Base-by-base conservation (phyloP, 2,888 invertebrate species). In the Elmis aenea region DNA sequence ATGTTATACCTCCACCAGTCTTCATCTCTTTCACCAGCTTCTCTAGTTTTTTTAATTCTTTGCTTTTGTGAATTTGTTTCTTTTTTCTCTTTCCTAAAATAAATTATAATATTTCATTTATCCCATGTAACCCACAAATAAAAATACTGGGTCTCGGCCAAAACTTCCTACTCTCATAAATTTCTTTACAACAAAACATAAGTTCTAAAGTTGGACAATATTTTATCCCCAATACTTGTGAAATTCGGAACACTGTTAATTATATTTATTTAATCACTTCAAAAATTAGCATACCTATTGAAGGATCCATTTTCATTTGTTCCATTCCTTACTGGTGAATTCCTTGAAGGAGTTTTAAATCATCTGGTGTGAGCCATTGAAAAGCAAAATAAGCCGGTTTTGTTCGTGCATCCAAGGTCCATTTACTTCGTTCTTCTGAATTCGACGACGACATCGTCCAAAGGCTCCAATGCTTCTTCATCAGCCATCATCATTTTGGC, bases 291-390 rank as follows among this genome's bases (percentile, higher is more conserved):
- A n/a, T n/a, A 25, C 48, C 54, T 5, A 95, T 76, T 4, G 81
- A 83, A 1, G 89, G 85, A 68, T 99, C 97, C 81, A 94, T 86
- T 73, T 96, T 95, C 56, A 99, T 96, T 33, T 90, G 87, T 67
- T 99, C 97, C 97, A 94, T 84, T 5, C 99, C 99, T 63, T 96
- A 92, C 59, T 91, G 88, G 70, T 93, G 94, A 58, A 97, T 90
- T 23, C 97, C 97, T 59, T 81, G 80, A 18, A 99, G 72, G 29
- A 99, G 70, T 63, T 83, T 83, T 0, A 91, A 87, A 66, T 99
- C 99, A 64, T 99, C 97, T 32, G 83, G 80, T 4, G 77, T 74
- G 20, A 78, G 81, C 99, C 99, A 99, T 13, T 86, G 85, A 16
- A 89, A 82, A 63, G 96, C 95, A 67, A 94, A 99, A 66, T 89